Base-by-base conservation (phyloP, 92 coral and sea anemone species). In the Siderastrea radians region DNA sequence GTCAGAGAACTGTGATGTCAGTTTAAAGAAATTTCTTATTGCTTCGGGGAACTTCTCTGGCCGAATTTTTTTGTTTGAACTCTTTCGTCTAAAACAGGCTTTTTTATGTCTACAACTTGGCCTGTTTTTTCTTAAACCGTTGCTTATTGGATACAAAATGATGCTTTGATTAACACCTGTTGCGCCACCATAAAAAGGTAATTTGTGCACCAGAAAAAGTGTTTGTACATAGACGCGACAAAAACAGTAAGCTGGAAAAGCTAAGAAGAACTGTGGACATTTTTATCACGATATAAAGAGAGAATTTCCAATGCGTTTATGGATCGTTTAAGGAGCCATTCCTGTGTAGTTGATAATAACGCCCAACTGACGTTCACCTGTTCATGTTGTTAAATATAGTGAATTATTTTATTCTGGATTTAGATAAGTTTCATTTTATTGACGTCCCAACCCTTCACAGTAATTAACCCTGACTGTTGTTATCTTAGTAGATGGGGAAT, bases 401-500 rank as follows among this genome's bases (percentile, higher is more conserved):
- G 80, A 73, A 74, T 84, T 84, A 84, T 73, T 73, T 73, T 84
- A 84, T 60, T 72, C 11, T 44, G 45, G 72, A 74, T 74, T 84
- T 84, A 74, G 87, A 84, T 73, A 84, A 84, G 52, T 83, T 84
- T 62, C 62, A 82, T 74, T 84, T 74, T 62, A 73, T 72, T 17
- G 73, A 73, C 43, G 54, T 16, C 79, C 70, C 70, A 38, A 79
- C 78, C 74, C 63, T 49, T 6, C 14, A 45, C 46, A 14, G 70
- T 8, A 73, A 60, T 62, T 72, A 26, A 72, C 44, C 51, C 43
- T 49, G 51, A 26, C 13, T 83, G 15, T 74, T 74, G 5, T 43
- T 62, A n/a, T 84, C 53, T 84, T 26, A 8, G 10, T 74, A 84
- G 87, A 84, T 84, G 87, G 80, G 87, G 87, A 73, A 84, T 82